Base-by-base conservation (phyloP, 2,113 vertebrate genomes). In the Zootoca vivipara region DNA sequence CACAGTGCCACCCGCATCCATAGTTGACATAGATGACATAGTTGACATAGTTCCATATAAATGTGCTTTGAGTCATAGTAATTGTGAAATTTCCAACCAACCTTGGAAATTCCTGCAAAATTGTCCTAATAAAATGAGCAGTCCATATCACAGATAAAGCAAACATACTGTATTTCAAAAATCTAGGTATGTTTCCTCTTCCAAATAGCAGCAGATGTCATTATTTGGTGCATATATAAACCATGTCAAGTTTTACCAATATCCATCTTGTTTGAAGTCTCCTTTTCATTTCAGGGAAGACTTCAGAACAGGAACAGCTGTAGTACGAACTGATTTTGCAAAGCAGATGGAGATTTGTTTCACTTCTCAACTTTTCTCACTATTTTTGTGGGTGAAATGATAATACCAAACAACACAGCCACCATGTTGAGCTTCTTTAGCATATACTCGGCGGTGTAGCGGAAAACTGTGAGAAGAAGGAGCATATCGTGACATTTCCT, bases 331-430 rank as follows among this genome's bases (percentile, higher is more conserved):
- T 88, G 91, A 40, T 91, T 91, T 83, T 81, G 77, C 82, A 90
- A 83, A 89, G 0, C 93, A 93, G 92, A 94, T 91, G 93, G 95
- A 92, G 89, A 92, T 92, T 78, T 88, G 87, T 82, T 94, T 89
- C 30, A 79, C 12, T 20, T 58, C 30, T 33, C 28, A 87, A 90
- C 89, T 89, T 87, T 92, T 81, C 93, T 0, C 85, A 78, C 83
- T 38, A 83, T 46, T 69, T 67, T 88, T 92, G 83, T 90, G 85
- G 58, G 83, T 81, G 4, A 92, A 58, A 80, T n/a, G 5, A 80
- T 46, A 28, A 13, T 38, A 64, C 80, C 24, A 80, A 38, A 90
- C 85, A 35, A 70, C 70, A 79, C 8, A 64, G 79, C 69, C 91
- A 90, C 88, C 5, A 89, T 88, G 87, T 52, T 1, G 30, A 69